Percentiles rank a stretch among this genome's conserved stretches.
Evolutionary conservation across 2,888 invertebrate species (phyloP).

Genomic region (Drosophila acutilabella): DNA sequence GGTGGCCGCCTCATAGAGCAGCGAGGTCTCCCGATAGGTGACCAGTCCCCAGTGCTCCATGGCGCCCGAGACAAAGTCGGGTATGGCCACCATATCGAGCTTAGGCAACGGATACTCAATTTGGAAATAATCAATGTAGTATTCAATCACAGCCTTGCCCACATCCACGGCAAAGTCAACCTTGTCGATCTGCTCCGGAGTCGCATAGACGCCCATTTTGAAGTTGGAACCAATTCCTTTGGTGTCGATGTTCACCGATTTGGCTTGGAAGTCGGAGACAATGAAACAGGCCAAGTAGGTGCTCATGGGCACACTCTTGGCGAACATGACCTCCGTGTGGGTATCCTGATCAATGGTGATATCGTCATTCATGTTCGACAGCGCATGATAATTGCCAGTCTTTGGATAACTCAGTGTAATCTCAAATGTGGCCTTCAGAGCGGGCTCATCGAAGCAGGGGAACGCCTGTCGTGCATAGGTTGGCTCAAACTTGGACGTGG

Average conservation of each 20-base stretch:
- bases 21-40: slow-evolving; percentile 94
- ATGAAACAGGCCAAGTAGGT: slow-evolving; percentile 97
- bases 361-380: slow-evolving; percentile 93
- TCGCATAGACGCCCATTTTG: slow-evolving; percentile 90
- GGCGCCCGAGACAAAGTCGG: slow-evolving; percentile 89
- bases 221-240: slow-evolving; percentile 87
- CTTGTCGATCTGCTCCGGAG: slow-evolving; percentile 90
- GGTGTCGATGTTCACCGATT: slow-evolving; percentile 86
- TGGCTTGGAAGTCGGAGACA: slow-evolving; percentile 92
- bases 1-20: slow-evolving; percentile 90
- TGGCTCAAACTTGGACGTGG: slow-evolving; percentile 97
- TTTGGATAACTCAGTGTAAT: slow-evolving; percentile 91
- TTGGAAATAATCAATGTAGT: slow-evolving; percentile 93
- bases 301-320: slow-evolving; percentile 95
- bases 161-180: slow-evolving; percentile 91
- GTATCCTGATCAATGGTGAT: slow-evolving; percentile 82
- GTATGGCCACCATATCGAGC: slow-evolving; percentile 87
- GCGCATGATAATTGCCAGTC: slow-evolving; percentile 88
- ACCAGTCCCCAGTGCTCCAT: slow-evolving; percentile 99
- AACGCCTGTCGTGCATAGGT: slow-evolving; percentile 97
- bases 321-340: slow-evolving; percentile 89
- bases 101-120: slow-evolving; percentile 95
- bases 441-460: slow-evolving; percentile 98
- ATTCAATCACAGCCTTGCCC: slow-evolving; percentile 91
- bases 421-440: slow-evolving; percentile 94